A percentile compares a stretch with the other conserved stretches of the same genome.
Evolutionary conservation across 2,797 vertebrate genomes (phyloP).

Genomic region (Philypnodon macrostomus): DNA sequence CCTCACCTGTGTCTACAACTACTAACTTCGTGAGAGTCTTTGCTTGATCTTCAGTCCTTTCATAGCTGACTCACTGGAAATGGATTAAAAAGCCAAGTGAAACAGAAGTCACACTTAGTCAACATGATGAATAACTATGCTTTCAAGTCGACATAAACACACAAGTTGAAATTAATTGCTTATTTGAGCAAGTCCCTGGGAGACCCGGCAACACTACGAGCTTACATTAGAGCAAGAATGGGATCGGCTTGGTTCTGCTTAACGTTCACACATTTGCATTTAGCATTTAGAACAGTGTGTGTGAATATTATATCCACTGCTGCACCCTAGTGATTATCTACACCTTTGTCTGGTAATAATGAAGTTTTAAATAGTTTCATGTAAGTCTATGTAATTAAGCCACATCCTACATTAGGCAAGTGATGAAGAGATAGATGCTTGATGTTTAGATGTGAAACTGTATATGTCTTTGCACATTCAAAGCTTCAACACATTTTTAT

Average conservation of each 20-base stretch:
- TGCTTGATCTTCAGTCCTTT: conserved; percentile 26
- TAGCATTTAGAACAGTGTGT: background rate
- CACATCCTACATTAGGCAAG: too few species aligned
- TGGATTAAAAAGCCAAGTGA: conserved; percentile 49
- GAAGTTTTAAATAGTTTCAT: too few species aligned
- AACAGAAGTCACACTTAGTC: conserved; percentile 55
- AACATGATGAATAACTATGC: conserved; percentile 56
- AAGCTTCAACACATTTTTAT: too few species aligned
- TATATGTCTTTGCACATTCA: too few species aligned
- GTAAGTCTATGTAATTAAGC: too few species aligned
- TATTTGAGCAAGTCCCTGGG: conserved; percentile 33
- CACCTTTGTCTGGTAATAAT: too few species aligned
- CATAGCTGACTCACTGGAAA: conserved; percentile 36
- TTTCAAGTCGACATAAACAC: conserved; percentile 57
- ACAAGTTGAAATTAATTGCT: conserved; percentile 59
- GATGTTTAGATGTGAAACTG: too few species aligned
- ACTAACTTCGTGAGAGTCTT: conserved; percentile 11
- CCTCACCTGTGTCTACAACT: conserved; percentile 20
- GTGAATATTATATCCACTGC: background rate
- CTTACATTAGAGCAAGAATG: conserved; percentile 24
- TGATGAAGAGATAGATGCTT: too few species aligned
- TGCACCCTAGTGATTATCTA: background rate
- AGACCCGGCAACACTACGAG: conserved; percentile 37
- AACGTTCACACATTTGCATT: conserved; percentile 3
- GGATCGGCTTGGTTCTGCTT: conserved; percentile 26